These are phyloP conservation scores for Etheostoma perlongum DNA, from an alignment of 2,797 vertebrate species.

Conservation along the genomic window DNA sequence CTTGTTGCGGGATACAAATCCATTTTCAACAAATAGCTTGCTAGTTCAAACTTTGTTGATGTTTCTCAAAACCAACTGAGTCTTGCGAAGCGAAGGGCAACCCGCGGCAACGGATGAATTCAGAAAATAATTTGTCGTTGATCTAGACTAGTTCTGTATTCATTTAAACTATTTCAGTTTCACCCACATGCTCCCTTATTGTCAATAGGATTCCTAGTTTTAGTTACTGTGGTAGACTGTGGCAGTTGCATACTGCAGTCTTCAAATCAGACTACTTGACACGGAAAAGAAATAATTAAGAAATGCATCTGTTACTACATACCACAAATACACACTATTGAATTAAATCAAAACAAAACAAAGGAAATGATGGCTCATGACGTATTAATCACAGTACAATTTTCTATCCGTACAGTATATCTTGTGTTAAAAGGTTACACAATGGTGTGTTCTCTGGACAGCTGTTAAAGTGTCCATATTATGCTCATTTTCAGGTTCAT, in stretches of 20 bases:
- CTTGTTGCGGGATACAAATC: too few species aligned
- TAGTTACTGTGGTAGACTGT: not conserved
- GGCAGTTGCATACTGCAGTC: not conserved
- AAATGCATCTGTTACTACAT: slow-evolving; percentile 6
- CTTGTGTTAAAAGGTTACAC: not conserved
- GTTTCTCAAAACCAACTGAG: too few species aligned
- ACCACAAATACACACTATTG: not conserved
- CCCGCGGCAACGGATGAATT: too few species aligned
- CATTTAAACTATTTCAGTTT: not conserved
- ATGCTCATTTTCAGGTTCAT: too few species aligned
- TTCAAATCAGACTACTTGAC: slow-evolving; percentile 3
- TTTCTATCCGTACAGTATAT: not conserved
- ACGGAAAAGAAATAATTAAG: slow-evolving; percentile 14
- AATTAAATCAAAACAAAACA: not conserved
- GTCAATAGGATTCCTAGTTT: not conserved
- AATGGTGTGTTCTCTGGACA: not conserved
- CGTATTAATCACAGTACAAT: not conserved
- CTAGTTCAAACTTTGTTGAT: too few species aligned
- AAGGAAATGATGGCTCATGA: not conserved
- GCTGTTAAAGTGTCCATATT: not conserved
- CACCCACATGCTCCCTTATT: not conserved
- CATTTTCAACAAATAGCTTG: too few species aligned
- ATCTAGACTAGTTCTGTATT: not conserved
- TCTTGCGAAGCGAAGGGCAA: too few species aligned
- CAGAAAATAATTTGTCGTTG: too few species aligned